Evolutionary conservation across 2,113 vertebrate genomes (phyloP), one percentile per base, ranked within the genome.

Genomic region (Myotis yumanensis): DNA sequence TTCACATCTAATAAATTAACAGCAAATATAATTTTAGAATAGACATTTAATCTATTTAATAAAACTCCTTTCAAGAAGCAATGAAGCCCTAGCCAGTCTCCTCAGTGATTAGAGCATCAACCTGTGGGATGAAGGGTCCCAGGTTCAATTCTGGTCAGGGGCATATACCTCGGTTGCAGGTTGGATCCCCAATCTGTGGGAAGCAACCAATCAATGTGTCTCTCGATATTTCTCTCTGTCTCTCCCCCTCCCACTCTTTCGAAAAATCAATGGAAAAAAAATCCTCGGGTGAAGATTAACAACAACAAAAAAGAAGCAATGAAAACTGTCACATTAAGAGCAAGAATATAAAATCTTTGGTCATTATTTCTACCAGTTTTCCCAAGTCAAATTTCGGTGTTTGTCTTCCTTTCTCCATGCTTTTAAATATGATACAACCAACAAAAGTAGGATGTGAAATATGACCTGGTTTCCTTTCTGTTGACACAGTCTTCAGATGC

Each of bases 401-500:
- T 52, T 51, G 46, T 4, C 17, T 77, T 51, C 37, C 59, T 37
- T 90, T 81, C 23, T 64, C 20, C 51, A 14, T 40, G 48, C 16
- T 83, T 46, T 25, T 51, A 35, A 68, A 22, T 68, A 40, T 35
- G 43, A 46, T 11, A 25, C 4, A 46, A 3, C 11, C 46, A 57
- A n/a, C 14, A 15, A 35, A 79, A 90, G 76, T 5, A 57, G 22
- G 40, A 57, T 43, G 16, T 17, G 15, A 52, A 20, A 48, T 54
- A 30, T 89, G 54, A 82, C 40, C 90, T 59, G 18, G 8, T 84
- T 81, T 77, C 83, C 77, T 66, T 30, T 91, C 82, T 93, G 23
- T 85, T 48, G 32, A 35, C 97, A 91, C 80, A 99, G 99, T 97
- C 99, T 99, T 90, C 99, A 99, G 98, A 99, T 99, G 99, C 98